A percentile compares a stretch with the other conserved stretches of the same genome.
Evolutionary conservation across 1,140 invertebrate species (phyloP).

Genomic region (Leucophenga varia): DNA sequence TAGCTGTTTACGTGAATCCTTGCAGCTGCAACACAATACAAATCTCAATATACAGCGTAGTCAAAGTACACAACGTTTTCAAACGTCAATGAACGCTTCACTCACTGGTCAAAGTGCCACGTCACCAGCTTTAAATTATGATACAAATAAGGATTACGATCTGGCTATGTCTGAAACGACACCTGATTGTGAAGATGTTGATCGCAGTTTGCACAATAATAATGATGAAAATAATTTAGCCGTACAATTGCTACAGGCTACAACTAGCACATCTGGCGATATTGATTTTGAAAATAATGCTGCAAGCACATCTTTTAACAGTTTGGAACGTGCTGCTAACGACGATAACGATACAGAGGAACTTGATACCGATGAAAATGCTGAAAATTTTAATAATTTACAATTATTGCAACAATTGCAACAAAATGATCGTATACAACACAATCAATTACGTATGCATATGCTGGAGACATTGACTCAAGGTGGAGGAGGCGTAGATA

Average conservation of each 20-base stretch:
- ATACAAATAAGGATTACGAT: constrained; percentile 51
- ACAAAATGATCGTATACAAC: constrained; percentile 39
- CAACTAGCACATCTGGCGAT: not conserved
- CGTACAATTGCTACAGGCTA: constrained; percentile 13
- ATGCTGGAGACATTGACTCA: no score
- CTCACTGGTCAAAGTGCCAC: constrained; percentile 17
- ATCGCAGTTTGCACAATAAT: constrained; percentile 25
- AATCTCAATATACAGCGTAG: constrained; percentile 55
- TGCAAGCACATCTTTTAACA: constrained; percentile 1
- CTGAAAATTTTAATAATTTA: constrained; percentile 47
- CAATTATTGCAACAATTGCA: constrained; percentile 44
- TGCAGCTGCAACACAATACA: constrained; percentile 54
- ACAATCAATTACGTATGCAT: constrained; percentile 38
- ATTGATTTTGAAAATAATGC: not conserved
- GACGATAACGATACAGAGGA: not conserved
- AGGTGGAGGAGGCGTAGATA: no score
- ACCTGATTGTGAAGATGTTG: constrained; percentile 10
- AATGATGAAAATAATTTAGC: constrained; percentile 34
- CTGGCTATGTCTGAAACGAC: constrained; percentile 18
- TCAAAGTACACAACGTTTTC: constrained; percentile 53
- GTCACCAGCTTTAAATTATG: constrained; percentile 30
- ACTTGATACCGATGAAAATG: constrained; percentile 30
- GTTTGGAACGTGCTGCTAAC: not conserved
- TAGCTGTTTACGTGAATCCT: constrained; percentile 52
- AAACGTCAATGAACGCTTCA: constrained; percentile 38